Conservation (phyloP, 1,140 invertebrate genomes). For the Idris sp. region DNA sequence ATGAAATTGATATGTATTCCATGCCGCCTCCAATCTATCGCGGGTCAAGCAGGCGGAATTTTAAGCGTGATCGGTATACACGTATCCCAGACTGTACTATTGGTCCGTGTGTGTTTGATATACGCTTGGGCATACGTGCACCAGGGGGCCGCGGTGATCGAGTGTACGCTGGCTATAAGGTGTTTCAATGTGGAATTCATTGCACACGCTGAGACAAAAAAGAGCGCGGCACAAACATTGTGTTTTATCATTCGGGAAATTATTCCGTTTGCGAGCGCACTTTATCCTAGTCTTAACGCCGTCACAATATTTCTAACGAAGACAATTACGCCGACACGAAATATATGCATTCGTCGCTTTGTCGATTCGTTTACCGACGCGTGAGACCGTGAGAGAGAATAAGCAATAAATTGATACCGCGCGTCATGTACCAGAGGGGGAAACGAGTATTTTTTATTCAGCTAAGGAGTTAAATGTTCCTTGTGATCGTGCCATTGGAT, state of each 20-base stretch:
- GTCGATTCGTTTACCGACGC: slow-evolving; percentile 9
- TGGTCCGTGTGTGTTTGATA: slow-evolving; percentile 59
- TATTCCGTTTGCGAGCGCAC: slow-evolving; percentile 33
- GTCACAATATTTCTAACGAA: slow-evolving; percentile 34
- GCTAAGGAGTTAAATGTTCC: slow-evolving; percentile 1
- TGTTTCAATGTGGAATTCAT: slow-evolving; percentile 59
- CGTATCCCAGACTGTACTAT: slow-evolving; percentile 36
- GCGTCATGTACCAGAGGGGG: background rate
- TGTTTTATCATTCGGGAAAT: slow-evolving; percentile 46
- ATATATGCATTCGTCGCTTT: slow-evolving; percentile 28
- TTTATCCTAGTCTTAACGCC: slow-evolving; percentile 28
- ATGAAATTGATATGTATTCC: slow-evolving; percentile 79
- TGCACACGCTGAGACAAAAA: slow-evolving; percentile 54
- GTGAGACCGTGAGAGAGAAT: slow-evolving; percentile 15
- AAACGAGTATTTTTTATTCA: slow-evolving; percentile 5
- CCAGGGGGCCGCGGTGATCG: slow-evolving; percentile 60
- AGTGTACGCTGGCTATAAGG: slow-evolving; percentile 49
- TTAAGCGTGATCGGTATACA: slow-evolving; percentile 72
- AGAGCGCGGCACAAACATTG: slow-evolving; percentile 44
- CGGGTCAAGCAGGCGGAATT: slow-evolving; percentile 79
- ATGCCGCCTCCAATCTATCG: slow-evolving; percentile 77
- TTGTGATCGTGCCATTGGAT: slow-evolving; percentile 1
- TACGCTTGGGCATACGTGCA: slow-evolving; percentile 55
- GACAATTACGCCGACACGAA: slow-evolving; percentile 37
- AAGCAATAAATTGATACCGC: slow-evolving; percentile 30